Evolutionary conservation across 2,888 invertebrate species (phyloP), one percentile per base, ranked within the genome.

Genomic region (Aquatica leii): DNA sequence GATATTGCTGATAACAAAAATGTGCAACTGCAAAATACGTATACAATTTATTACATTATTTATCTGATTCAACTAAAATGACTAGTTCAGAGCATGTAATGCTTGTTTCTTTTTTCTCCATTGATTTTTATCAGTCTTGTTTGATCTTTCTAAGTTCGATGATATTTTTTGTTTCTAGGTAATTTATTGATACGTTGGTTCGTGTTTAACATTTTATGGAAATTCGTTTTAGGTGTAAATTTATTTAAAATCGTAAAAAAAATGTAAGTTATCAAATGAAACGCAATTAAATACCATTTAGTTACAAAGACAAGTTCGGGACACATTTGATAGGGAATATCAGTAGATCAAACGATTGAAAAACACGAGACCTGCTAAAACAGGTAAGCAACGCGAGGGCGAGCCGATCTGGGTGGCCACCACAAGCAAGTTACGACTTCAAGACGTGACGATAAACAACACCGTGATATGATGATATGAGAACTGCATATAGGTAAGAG

Each of bases 1-100:
- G 73, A 76, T 75, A 65, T 58, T 60, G 65, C 65, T 69, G 74
- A 76, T 76, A 74, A 75, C 69, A 67, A 73, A 72, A 73, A 76
- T 76, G 74, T 76, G 76, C 74, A 73, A 74, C 73, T 72, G 68
- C 66, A 72, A 72, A 72, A 43, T 51, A 55, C 54, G 43, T 31
- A 50, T 21, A 52, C 34, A 59, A 57, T 52, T 64, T 60, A 60
- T 60, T 64, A 55, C 40, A 14, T 58, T 63, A 62, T 62, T 62
- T 62, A 63, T 62, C 59, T 63, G 63, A 59, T 63, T 40, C 34
- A 17, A 9, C 24, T 60, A 37, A 37, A 37, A 37, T 37, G 37
- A 46, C 46, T 18, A 46, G 46, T 46, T 46, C 18, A 21, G 46
- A 15, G 20, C 51, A 48, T 51, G 51, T 57, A 43, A 18, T 40